A percentile compares a stretch with the other conserved stretches of the same genome.
Evolutionary conservation across 2,797 vertebrate species (phyloP).

Genomic region (Poeciliopsis paucimaculata): DNA sequence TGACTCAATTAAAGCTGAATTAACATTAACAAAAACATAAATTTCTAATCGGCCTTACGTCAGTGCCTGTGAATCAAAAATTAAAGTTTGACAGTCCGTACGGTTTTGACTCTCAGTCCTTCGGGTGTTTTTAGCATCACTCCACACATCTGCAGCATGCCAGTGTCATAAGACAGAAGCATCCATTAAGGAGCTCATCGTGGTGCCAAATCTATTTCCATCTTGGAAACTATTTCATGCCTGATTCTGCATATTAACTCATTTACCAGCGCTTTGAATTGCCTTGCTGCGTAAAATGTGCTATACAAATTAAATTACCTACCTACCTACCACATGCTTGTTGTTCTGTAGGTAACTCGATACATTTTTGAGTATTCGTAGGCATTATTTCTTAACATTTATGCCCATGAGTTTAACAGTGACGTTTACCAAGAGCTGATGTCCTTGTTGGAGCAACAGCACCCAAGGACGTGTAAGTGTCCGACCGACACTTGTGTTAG

Average conservation of each 20-base stretch:
- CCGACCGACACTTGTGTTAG: constrained; percentile 63
- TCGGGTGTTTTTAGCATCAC: not conserved
- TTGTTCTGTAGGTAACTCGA: constrained; percentile 11
- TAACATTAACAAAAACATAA: not conserved
- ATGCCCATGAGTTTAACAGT: constrained; percentile 31
- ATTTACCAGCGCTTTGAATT: not conserved
- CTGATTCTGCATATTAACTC: not conserved
- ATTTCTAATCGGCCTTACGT: not conserved
- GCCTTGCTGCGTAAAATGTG: too few species aligned
- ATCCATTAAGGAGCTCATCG: constrained; percentile 20
- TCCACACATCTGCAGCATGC: not conserved
- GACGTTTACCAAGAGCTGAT: constrained; percentile 44
- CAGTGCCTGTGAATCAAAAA: not conserved
- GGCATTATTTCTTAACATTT: constrained; percentile 12
- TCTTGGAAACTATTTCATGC: constrained; percentile 3
- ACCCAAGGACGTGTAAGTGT: constrained; percentile 52
- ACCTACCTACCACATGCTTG: not conserved
- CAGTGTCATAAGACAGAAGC: constrained; percentile 6
- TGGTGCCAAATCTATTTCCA: constrained; percentile 41
- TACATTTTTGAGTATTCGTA: constrained; percentile 29
- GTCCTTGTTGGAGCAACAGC: constrained; percentile 46
- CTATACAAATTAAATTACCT: too few species aligned
- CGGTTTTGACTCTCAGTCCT: not conserved
- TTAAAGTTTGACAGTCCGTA: not conserved
- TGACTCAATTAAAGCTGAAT: not conserved